Evolutionary conservation across 2,113 vertebrate species (phyloP).

Genomic region (Atherinomorus stipes): DNA sequence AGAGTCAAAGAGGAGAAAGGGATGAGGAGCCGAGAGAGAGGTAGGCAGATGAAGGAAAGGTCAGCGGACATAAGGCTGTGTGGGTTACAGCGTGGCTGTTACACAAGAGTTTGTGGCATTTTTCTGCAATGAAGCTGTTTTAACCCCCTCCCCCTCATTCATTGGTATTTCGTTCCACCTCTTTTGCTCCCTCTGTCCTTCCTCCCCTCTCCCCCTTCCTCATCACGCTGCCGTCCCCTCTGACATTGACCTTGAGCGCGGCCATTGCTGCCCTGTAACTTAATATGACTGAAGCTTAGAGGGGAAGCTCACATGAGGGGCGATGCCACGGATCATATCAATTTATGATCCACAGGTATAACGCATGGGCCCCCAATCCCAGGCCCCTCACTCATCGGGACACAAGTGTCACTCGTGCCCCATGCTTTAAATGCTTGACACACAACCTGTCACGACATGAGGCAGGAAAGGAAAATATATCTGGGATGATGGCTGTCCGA

Average conservation of each 20-base stretch:
- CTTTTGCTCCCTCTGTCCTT: conserved; percentile 1
- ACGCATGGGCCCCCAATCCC: not conserved
- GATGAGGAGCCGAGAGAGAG: not conserved
- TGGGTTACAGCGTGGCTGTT: too few species aligned
- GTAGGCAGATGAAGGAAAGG: not conserved
- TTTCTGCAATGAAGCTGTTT: not conserved
- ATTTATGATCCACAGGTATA: conserved; percentile 52
- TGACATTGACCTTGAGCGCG: conserved; percentile 64
- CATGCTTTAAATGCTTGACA: conserved; percentile 51
- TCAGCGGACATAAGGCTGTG: not conserved
- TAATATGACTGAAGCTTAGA: conserved; percentile 53
- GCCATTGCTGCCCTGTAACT: conserved; percentile 47
- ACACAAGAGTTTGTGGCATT: not conserved
- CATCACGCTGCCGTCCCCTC: conserved; percentile 29
- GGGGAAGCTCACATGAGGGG: conserved; percentile 34
- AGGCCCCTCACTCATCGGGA: conserved; percentile 42
- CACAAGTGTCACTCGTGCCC: conserved; percentile 35
- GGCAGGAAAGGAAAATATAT: conserved; percentile 43
- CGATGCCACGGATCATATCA: conserved; percentile 38
- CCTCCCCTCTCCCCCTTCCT: not conserved
- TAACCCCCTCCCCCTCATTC: not conserved
- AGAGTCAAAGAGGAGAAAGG: conserved; percentile 17
- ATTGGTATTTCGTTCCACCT: conserved; percentile 11
- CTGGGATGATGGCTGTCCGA: conserved; percentile 24
- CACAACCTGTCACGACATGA: conserved; percentile 44